These are phyloP conservation scores for Pachypanchax playfairii DNA, from an alignment of 2,113 vertebrate species.

Conservation along the genomic window DNA sequence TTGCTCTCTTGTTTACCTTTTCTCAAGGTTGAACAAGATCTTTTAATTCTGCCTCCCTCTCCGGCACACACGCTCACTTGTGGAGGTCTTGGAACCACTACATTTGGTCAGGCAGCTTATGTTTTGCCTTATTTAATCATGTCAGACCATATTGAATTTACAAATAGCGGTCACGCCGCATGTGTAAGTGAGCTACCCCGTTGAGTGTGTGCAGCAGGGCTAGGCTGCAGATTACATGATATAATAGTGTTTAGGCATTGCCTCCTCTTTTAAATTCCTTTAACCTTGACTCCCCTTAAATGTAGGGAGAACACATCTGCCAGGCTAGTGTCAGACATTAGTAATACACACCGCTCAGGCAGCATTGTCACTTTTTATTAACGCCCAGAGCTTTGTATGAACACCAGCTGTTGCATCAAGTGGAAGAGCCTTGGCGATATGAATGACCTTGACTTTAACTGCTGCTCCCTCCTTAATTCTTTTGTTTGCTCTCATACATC, in stretches of 20 bases:
- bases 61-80: slow-evolving; percentile 38
- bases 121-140: slow-evolving; percentile 79
- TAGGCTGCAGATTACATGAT: slow-evolving; percentile 77
- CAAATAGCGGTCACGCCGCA: slow-evolving; percentile 73
- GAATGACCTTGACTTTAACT: slow-evolving; percentile 92
- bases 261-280: slow-evolving; percentile 80
- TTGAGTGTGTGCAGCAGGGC: slow-evolving; percentile 68
- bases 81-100: slow-evolving; percentile 47
- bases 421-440: slow-evolving; percentile 79
- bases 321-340: slow-evolving; percentile 82
- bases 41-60: slow-evolving; percentile 63
- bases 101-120: slow-evolving; percentile 70
- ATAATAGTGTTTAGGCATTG: slow-evolving; percentile 77
- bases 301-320: slow-evolving; percentile 79
- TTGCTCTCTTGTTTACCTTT: slow-evolving; percentile 60
- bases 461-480: slow-evolving; percentile 70
- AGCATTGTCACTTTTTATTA: slow-evolving; percentile 85
- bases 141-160: slow-evolving; percentile 78
- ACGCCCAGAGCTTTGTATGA: slow-evolving; percentile 86
- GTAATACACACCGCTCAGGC: slow-evolving; percentile 79
- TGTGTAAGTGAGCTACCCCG: slow-evolving; percentile 70
- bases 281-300: slow-evolving; percentile 84
- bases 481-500: slow-evolving; percentile 80
- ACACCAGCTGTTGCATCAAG: slow-evolving; percentile 92
- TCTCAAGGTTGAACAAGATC: slow-evolving; percentile 63